Percentiles rank a stretch among this genome's conserved stretches.
Conservation (phyloP, 2,888 invertebrate genomes). For the Platycheirus albimanus region DNA sequence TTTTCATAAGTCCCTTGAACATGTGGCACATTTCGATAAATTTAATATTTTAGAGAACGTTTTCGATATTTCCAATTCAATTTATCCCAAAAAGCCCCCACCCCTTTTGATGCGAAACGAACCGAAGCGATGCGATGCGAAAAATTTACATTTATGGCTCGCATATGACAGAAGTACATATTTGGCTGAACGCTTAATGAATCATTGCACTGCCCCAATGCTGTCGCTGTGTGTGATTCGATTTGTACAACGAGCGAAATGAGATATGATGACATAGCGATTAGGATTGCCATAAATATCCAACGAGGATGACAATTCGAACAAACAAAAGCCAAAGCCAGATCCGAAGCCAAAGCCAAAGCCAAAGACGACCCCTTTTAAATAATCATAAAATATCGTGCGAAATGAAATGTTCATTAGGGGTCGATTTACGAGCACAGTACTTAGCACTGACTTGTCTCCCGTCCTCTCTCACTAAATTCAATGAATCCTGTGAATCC, state of each 20-base stretch:
- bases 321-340: constrained; percentile 54
- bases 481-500: constrained; percentile 5
- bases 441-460: constrained; percentile 63
- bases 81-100: constrained; percentile 35
- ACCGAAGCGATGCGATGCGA: too few relatives aligned
- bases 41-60: constrained; percentile 67
- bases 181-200: constrained; percentile 65
- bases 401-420: constrained; percentile 75
- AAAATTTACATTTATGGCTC: constrained; percentile 72
- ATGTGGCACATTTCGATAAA: constrained; percentile 72
- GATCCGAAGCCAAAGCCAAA: constrained; percentile 4
- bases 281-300: constrained; percentile 73
- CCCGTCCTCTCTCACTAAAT: constrained; percentile 23
- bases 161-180: constrained; percentile 68
- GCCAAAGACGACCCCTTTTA: constrained; percentile 67
- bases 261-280: constrained; percentile 74
- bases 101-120: too few relatives aligned
- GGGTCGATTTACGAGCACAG: constrained; percentile 73
- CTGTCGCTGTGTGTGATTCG: constrained; percentile 65
- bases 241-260: constrained; percentile 64
- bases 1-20: constrained; percentile 47
- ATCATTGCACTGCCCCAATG: constrained; percentile 66
- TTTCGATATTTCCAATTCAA: constrained; percentile 68
- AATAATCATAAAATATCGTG: constrained; percentile 75
- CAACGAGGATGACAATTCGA: constrained; percentile 60